These are phyloP conservation scores for Channa maculata DNA, from an alignment of 2,113 vertebrate species.

Conservation along the genomic window DNA sequence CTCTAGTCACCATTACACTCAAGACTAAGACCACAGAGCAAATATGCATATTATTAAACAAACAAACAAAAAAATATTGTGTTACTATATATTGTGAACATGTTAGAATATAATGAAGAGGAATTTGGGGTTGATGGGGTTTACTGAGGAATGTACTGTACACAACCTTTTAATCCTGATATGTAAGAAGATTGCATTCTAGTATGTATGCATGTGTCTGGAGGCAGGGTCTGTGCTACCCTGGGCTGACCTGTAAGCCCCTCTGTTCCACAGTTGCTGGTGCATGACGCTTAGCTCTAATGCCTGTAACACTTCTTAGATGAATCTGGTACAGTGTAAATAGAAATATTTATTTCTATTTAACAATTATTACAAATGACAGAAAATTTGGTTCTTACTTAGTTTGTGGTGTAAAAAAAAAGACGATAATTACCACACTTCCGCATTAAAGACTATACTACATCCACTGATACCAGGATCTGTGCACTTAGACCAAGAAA, in stretches of 20 bases:
- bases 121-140: constrained; percentile 33
- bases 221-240: constrained; percentile 26
- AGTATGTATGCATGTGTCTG: constrained; percentile 26
- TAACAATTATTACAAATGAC: no score
- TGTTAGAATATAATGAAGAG: constrained; percentile 33
- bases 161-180: constrained; percentile 71
- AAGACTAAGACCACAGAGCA: not conserved
- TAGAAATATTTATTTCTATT: no score
- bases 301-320: constrained; percentile 54
- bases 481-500: not conserved
- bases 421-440: no score
- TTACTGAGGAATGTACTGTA: constrained; percentile 61
- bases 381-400: no score
- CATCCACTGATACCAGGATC: not conserved
- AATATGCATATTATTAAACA: constrained; percentile 29
- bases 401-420: no score
- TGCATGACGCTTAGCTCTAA: constrained; percentile 45
- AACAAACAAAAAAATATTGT: not conserved
- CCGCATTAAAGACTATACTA: not conserved
- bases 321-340: constrained; percentile 45
- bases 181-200: constrained; percentile 76
- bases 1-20: not conserved
- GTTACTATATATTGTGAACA: constrained; percentile 7
- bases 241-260: constrained; percentile 60
- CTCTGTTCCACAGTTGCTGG: constrained; percentile 41